A percentile compares a stretch with the other conserved stretches of the same genome.
phyloP scores from a whole-genome alignment of 2,797 vertebrate genomes.

The Halcyon leucocephala region DNA sequence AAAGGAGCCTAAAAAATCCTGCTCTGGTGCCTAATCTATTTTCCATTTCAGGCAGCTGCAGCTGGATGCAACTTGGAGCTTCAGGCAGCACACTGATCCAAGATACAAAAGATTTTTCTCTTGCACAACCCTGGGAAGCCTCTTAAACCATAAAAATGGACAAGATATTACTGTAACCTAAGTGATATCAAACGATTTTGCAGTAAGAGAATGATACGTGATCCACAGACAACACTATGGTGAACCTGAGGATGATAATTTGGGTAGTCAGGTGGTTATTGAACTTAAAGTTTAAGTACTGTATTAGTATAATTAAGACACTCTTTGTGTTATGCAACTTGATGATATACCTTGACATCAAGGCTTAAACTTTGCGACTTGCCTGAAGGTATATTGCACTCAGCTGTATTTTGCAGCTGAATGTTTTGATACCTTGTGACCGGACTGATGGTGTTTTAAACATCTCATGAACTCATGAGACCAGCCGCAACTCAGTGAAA shows the following conservation, averaged over 20 bases:
- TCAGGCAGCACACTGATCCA: background rate
- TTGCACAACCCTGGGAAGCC: background rate
- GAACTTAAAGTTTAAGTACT: background rate
- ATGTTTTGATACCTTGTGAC: background rate
- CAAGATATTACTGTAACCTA: background rate
- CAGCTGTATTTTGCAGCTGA: background rate
- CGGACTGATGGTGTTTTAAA: background rate
- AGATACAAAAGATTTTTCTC: constrained; percentile 1
- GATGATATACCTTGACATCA: background rate
- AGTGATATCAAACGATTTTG: background rate
- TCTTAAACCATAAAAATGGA: background rate
- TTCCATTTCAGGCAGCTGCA: constrained; percentile 25
- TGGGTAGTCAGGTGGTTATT: background rate
- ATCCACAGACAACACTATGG: background rate
- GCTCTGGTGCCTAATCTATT: background rate
- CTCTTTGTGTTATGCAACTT: background rate
- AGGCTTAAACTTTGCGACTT: background rate
- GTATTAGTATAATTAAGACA: background rate
- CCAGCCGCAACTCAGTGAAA: background rate
- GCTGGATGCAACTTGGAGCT: constrained; percentile 2
- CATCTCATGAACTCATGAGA: background rate
- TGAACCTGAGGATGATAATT: background rate
- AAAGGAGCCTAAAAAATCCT: background rate
- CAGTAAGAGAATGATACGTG: background rate
- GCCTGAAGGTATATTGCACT: background rate